phyloP scores from a whole-genome alignment of 1,140 invertebrate genomes.

The Anadara kagoshimensis region DNA sequence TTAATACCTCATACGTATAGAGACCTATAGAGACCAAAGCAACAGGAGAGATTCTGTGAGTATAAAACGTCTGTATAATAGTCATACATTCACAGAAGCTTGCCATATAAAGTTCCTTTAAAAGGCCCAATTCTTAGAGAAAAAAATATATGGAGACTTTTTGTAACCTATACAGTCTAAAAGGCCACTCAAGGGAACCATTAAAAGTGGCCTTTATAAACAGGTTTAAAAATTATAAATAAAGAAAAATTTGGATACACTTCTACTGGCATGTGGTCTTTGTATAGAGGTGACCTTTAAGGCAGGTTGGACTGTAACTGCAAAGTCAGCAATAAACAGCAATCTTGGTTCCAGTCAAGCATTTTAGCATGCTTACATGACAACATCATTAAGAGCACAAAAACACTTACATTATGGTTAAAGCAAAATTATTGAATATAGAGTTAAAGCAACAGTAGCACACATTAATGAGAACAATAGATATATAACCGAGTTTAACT shows the following conservation, averaged over 20 bases:
- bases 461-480: constrained; percentile 23
- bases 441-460: constrained; percentile 26
- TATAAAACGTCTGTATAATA: constrained; percentile 20
- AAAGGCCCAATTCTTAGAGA: constrained; percentile 3
- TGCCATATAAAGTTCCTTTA: constrained; percentile 35
- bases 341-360: constrained; percentile 36
- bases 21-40: constrained; percentile 14
- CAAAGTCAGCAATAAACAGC: constrained; percentile 12
- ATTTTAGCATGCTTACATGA: constrained; percentile 36
- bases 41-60: constrained; percentile 33
- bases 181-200: no score
- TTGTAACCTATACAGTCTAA: constrained; percentile 15
- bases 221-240: no score
- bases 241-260: no score
- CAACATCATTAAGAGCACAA: constrained; percentile 22
- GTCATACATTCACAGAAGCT: constrained; percentile 32
- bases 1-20: constrained; percentile 37
- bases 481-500: constrained; percentile 30
- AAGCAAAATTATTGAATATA: constrained; percentile 15
- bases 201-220: no score
- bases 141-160: constrained; percentile 11
- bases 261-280: no score
- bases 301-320: no score
- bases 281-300: no score
- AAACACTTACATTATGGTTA: constrained; percentile 36